Evolutionary conservation across 1,140 invertebrate species (phyloP), one percentile per base, ranked within the genome.

Genomic region (Drosophila lowei): DNA sequence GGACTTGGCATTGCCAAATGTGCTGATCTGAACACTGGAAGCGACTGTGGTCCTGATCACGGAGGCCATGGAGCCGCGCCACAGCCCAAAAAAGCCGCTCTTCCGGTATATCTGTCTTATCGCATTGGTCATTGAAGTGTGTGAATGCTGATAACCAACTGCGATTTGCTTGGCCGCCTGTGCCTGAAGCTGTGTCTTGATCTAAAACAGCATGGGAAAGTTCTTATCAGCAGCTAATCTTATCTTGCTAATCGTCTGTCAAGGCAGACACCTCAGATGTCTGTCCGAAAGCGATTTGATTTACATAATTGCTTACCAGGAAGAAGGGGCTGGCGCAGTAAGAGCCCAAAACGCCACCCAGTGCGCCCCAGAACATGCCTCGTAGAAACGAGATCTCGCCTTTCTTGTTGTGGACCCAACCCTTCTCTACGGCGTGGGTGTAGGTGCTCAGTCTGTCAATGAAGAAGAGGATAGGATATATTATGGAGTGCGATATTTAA

Each of bases 101-200:
- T 94, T 91, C 13, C 83, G 91, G 91, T 95, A 97, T 54, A 98
- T 94, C 46, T 93, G 91, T 48, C 67, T 79, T 0, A 98, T 92
- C 0, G 96, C 97, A 43, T 92, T 86, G 3, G 93, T 83, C 70
- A 96, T 95, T 5, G 95, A 94, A 5, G 91, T 91, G 85, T 97
- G 95, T 11, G 93, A 89, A 84, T 98, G 97, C 83, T 98, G 98
- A 92, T 95, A 94, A 0, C 97, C 97, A 1, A 98, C 97, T 6
- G 97, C 97, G 71, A 98, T 97, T 9, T 93, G 92, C 46, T 92
- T 91, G 2, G 94, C 94, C 0, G 95, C 94, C 71, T 96, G 95
- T 0, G 97, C 94, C 90, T 99, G 97, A 11, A 98, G 91, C 81
- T 98, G 96, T 0, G 96, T 97, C 92, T 99, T 99, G 8, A 98